Percentiles rank a stretch among this genome's conserved stretches.
phyloP scores from a whole-genome alignment of 1,140 invertebrate species.

The Calephelis nemesis region DNA sequence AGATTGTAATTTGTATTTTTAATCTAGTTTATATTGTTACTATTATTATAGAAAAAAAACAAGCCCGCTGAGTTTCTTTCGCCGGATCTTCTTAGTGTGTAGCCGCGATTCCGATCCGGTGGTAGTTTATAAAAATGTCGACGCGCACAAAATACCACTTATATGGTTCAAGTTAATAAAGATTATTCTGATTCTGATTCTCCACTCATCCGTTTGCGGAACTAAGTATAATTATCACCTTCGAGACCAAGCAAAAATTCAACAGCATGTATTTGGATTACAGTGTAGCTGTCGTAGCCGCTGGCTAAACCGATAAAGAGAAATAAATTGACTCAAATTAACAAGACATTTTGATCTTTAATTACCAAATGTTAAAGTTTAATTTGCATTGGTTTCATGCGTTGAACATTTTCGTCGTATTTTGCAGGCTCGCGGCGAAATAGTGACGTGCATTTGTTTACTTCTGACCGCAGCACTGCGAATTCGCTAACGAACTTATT shows the following conservation, averaged over 20 bases:
- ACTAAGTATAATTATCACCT: constrained; percentile 24
- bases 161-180: too few relatives aligned
- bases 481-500: constrained; percentile 65
- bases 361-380: constrained; percentile 27
- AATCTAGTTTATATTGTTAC: too few relatives aligned
- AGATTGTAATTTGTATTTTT: too few relatives aligned
- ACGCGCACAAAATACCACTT: too few relatives aligned
- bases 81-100: too few relatives aligned
- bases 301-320: constrained; percentile 45
- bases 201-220: neutral
- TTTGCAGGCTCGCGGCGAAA: constrained; percentile 44
- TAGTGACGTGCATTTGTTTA: constrained; percentile 64
- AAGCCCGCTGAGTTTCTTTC: too few relatives aligned
- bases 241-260: constrained; percentile 35
- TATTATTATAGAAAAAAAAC: too few relatives aligned
- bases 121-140: too few relatives aligned
- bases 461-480: constrained; percentile 51
- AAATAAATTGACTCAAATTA: constrained; percentile 40
- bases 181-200: too few relatives aligned
- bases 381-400: constrained; percentile 28
- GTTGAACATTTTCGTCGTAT: constrained; percentile 38
- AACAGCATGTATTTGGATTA: constrained; percentile 39
- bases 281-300: constrained; percentile 41
- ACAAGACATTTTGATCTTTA: constrained; percentile 31
- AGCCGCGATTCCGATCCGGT: too few relatives aligned